Conservation (phyloP, 2,888 invertebrate species). For the Galerucella calmariensis region DNA sequence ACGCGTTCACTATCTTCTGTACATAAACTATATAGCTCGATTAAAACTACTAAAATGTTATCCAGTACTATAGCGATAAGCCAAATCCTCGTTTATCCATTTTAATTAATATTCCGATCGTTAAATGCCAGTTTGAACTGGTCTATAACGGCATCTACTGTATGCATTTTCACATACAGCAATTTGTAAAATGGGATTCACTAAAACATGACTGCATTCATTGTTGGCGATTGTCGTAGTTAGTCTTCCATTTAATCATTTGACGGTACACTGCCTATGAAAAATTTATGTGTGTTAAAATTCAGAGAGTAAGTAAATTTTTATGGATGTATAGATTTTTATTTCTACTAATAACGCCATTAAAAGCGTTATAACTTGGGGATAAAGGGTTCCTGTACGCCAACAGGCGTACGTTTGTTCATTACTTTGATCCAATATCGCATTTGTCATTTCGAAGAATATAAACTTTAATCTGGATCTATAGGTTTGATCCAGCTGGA, state of each 20-base stretch:
- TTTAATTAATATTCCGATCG: neutral
- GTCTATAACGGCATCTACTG: constrained; percentile 1
- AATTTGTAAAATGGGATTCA: constrained; percentile 22
- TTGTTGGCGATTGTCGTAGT: constrained; percentile 11
- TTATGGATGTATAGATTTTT: neutral
- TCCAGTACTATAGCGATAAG: too few relatives aligned
- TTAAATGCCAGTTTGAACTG: neutral
- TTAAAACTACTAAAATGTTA: too few relatives aligned
- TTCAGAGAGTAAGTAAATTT: neutral
- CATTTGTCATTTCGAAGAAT: too few relatives aligned
- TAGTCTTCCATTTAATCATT: constrained; percentile 17
- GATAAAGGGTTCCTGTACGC: neutral
- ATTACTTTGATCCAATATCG: neutral
- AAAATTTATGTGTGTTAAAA: constrained; percentile 9
- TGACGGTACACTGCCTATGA: constrained; percentile 1
- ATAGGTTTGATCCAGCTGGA: too few relatives aligned
- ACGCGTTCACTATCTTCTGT: too few relatives aligned
- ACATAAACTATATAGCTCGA: too few relatives aligned
- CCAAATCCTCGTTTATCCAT: neutral
- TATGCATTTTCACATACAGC: constrained; percentile 16
- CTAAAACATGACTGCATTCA: constrained; percentile 17
- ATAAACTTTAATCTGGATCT: too few relatives aligned
- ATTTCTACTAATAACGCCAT: neutral
- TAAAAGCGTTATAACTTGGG: neutral
- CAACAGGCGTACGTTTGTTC: too few relatives aligned